Percentiles rank a stretch among this genome's conserved stretches.
phyloP scores from a whole-genome alignment of 1,140 invertebrate species.

The Solenopsis invicta region DNA sequence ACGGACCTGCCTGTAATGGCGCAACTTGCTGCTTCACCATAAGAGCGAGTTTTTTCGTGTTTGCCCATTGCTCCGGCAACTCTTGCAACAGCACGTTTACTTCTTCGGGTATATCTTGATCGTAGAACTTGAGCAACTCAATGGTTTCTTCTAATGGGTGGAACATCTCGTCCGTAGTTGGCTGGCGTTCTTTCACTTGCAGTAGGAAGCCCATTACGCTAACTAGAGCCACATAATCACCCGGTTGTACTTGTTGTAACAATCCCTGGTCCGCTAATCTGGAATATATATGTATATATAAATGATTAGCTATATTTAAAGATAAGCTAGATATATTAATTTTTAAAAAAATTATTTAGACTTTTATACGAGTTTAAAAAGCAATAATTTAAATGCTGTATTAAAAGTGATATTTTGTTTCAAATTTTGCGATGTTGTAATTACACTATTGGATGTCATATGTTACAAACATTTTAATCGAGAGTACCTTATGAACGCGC shows the following conservation, averaged over 20 bases:
- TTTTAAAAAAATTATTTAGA: neutral
- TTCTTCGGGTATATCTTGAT: conserved; percentile 95
- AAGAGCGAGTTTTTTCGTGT: conserved; percentile 96
- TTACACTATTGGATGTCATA: neutral
- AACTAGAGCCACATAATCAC: conserved; percentile 93
- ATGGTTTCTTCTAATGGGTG: conserved; percentile 96
- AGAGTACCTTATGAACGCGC: conserved; percentile 90
- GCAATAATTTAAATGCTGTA: neutral
- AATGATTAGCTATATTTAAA: neutral
- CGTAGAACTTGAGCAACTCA: conserved; percentile 94
- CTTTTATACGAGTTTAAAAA: neutral
- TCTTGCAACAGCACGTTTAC: conserved; percentile 95
- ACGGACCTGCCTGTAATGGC: conserved; percentile 94
- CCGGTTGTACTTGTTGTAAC: conserved; percentile 93
- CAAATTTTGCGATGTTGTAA: neutral
- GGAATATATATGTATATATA: conserved; percentile 18
- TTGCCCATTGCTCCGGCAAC: conserved; percentile 97
- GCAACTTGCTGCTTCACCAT: conserved; percentile 98
- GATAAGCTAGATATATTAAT: neutral
- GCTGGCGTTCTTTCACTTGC: conserved; percentile 93
- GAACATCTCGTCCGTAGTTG: conserved; percentile 96
- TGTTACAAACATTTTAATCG: neutral
- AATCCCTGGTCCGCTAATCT: conserved; percentile 90
- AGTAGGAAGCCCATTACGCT: conserved; percentile 94
- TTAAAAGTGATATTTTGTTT: neutral